Evolutionary conservation across 2,888 invertebrate species (phyloP).

Genomic region (Brassicogethes aeneus): DNA sequence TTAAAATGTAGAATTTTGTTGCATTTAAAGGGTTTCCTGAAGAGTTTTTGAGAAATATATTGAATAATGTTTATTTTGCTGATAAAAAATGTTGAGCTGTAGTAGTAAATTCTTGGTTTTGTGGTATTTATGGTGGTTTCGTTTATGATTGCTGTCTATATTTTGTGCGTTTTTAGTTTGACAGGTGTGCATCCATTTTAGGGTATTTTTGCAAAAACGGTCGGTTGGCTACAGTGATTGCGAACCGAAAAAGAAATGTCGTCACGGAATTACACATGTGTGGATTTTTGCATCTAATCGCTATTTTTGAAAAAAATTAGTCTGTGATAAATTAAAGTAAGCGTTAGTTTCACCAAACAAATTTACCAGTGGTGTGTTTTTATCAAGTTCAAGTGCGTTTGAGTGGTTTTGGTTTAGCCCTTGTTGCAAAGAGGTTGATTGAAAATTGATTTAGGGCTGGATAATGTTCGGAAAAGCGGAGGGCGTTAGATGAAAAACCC

Average conservation of each 20-base stretch:
- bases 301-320: conserved; percentile 21
- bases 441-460: conserved; percentile 24
- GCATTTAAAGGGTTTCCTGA: no score
- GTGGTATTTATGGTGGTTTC: no score
- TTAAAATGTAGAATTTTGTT: no score
- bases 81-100: no score
- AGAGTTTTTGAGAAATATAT: no score
- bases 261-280: conserved; percentile 41
- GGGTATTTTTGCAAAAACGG: conserved; percentile 7
- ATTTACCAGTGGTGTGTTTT: conserved; percentile 22
- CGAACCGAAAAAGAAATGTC: conserved; percentile 37
- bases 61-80: no score
- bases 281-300: conserved; percentile 36
- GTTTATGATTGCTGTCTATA: no score
- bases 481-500: conserved; percentile 35
- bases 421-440: conserved; percentile 25
- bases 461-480: conserved; percentile 20
- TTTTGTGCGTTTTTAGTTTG: conserved; percentile 6
- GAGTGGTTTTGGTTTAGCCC: conserved; percentile 26
- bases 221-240: conserved; percentile 20
- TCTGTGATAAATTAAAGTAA: conserved; percentile 24
- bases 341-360: conserved; percentile 20
- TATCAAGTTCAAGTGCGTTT: conserved; percentile 12
- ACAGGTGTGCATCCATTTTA: conserved; percentile 11
- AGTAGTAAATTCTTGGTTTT: no score